These are phyloP conservation scores for Hippocampus comes DNA, from an alignment of 2,113 vertebrate genomes.

Conservation along the genomic window DNA sequence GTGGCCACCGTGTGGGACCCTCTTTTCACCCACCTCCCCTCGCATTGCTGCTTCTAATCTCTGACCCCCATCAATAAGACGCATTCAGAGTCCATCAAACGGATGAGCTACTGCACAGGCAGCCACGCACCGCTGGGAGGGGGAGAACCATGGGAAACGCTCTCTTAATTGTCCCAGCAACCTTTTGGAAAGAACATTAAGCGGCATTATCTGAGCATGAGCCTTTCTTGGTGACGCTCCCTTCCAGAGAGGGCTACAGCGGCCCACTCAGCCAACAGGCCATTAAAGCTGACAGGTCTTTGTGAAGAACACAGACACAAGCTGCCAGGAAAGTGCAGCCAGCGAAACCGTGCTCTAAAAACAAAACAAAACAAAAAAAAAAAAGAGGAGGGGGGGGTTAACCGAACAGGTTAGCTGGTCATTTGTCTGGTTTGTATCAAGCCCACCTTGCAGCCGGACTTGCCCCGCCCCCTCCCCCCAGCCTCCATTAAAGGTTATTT, in stretches of 20 bases:
- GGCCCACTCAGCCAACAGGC: conserved; percentile 74
- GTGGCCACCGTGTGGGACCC: conserved; percentile 56
- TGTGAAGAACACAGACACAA: conserved; percentile 58
- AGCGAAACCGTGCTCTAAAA: conserved; percentile 27
- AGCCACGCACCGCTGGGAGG: conserved; percentile 59
- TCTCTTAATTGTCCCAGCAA: conserved; percentile 75
- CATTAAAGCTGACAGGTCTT: conserved; percentile 79
- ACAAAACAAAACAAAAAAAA: conserved; percentile 5
- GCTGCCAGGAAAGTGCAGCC: conserved; percentile 51
- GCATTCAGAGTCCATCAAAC: conserved; percentile 76
- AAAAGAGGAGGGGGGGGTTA: conserved; percentile 14
- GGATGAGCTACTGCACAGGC: conserved; percentile 66
- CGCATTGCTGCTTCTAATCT: conserved; percentile 71
- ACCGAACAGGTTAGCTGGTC: conserved; percentile 49
- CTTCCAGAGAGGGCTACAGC: conserved; percentile 66
- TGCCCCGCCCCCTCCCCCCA: conserved; percentile 4
- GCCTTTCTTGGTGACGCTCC: conserved; percentile 69
- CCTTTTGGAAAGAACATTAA: conserved; percentile 79
- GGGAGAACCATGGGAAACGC: conserved; percentile 71
- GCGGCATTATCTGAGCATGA: conserved; percentile 75
- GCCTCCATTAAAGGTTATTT: conserved; percentile 42
- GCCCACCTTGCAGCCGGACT: conserved; percentile 28
- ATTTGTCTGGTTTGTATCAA: conserved; percentile 55
- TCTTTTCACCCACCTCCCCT: conserved; percentile 58
- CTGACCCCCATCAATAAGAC: conserved; percentile 78